phyloP scores from a whole-genome alignment of 1,140 invertebrate genomes.

The Kradibia gibbosae region DNA sequence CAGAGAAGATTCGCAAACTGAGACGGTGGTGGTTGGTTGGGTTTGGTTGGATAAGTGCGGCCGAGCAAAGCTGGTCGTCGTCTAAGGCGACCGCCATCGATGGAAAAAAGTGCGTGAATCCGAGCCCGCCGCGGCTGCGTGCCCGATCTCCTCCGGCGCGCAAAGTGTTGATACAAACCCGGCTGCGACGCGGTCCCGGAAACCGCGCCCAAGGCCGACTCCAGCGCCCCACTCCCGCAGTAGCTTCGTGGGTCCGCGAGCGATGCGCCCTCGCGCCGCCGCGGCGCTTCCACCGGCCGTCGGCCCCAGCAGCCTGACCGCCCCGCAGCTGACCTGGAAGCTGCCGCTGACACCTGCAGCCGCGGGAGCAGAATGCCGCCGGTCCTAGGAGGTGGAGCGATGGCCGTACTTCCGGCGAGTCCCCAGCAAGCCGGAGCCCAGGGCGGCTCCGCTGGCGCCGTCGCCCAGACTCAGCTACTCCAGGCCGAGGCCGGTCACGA shows the following conservation, averaged over 20 bases:
- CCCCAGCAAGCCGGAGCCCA: conserved; percentile 70
- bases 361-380: conserved; percentile 62
- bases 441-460: conserved; percentile 54
- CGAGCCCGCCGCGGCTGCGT: not conserved
- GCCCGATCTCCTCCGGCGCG: not conserved
- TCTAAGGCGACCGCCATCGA: not conserved
- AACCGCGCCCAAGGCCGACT: conserved; percentile 20
- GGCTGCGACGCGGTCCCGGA: not conserved
- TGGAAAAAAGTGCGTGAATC: not conserved
- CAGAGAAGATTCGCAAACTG: not conserved
- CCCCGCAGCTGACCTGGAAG: not conserved
- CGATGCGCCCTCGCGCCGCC: conserved; percentile 4
- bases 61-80: not conserved
- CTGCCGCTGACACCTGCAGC: not conserved
- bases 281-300: not conserved
- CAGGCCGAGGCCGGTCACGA: conserved; percentile 54
- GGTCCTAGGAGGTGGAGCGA: conserved; percentile 71
- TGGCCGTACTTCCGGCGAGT: conserved; percentile 72
- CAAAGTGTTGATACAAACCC: no score
- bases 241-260: not conserved
- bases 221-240: not conserved
- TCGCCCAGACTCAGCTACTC: conserved; percentile 61
- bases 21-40: not conserved
- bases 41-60: no score
- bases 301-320: not conserved